Evolutionary conservation across 2,888 invertebrate species (phyloP).

Genomic region (Chironomus riparius): DNA sequence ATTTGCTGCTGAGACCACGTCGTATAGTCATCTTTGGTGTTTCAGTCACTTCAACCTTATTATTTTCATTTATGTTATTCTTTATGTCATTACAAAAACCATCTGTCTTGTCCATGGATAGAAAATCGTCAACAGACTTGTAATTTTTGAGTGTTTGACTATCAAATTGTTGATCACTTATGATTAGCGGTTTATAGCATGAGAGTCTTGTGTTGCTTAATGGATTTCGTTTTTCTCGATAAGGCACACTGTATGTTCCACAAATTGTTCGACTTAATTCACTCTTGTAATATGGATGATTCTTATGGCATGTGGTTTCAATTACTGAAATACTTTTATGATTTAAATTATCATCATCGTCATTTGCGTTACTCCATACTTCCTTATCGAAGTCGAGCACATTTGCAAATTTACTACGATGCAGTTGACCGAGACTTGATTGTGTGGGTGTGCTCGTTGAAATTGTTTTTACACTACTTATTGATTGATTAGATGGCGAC

Average conservation of each 20-base stretch:
- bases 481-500: constrained; percentile 7
- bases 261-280: neutral
- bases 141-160: constrained; percentile 18
- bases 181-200: constrained; percentile 25
- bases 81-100: neutral
- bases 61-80: neutral
- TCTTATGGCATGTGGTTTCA: neutral
- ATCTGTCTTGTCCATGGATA: constrained; percentile 6
- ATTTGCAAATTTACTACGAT: neutral
- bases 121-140: constrained; percentile 28
- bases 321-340: neutral
- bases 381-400: neutral
- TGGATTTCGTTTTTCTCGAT: constrained; percentile 28
- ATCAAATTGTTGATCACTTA: neutral
- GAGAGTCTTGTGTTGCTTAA: constrained; percentile 27
- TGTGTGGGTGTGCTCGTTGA: constrained; percentile 11
- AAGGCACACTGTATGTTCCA: neutral
- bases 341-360: neutral
- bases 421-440: neutral
- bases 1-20: constrained; percentile 55
- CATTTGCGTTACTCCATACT: neutral
- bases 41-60: neutral
- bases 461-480: neutral
- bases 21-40: neutral
- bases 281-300: neutral